Evolutionary conservation across 1,140 invertebrate genomes (phyloP), one percentile per base, ranked within the genome.

Genomic region (Trichogramma pretiosum): DNA sequence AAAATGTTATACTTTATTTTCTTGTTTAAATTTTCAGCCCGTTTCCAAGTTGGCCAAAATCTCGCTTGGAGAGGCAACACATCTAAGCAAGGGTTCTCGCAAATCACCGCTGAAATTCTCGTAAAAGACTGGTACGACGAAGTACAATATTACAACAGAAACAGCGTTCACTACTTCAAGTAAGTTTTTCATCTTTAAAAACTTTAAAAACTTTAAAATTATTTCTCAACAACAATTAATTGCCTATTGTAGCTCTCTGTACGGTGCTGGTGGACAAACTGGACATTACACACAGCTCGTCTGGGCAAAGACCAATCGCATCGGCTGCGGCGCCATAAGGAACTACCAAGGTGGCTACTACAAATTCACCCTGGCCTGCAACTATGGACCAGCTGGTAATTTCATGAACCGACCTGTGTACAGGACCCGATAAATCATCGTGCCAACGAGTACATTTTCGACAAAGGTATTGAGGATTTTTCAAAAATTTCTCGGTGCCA

Each of bases 41-140:
- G 13, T 13, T 23, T 21, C 18, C 16, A 28, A 33, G 51, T 50
- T 26, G 49, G 48, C 37, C 53, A 55, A 52, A 55, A 59, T 46
- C 10, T 42, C n/a, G 51, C 52, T 17, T 22, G 49, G 5, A 11
- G 4, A 26, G 19, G 13, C 17, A 42, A 26, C 30, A 35, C 41
- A 11, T n/a, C n/a, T n/a, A n/a, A n/a, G n/a, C 14, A 16, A 24
- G 11, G 30, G 8, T 21, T 33, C 17, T 9, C 3, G 3, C 8
- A 0, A 1, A 21, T 49, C 24, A 9, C 18, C 3, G 13, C 39
- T 24, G 16, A 16, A 14, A 22, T 21, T 13, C 30, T 52, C 19
- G 49, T 52, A 2, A 16, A 37, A 8, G n/a, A 7, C 7, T 55
- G 53, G 53, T 55, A 55, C 19, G 11, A 55, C 14, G 53, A 55